These are phyloP conservation scores for Limenitis camilla DNA, from an alignment of 2,888 invertebrate species.

Conservation along the genomic window DNA sequence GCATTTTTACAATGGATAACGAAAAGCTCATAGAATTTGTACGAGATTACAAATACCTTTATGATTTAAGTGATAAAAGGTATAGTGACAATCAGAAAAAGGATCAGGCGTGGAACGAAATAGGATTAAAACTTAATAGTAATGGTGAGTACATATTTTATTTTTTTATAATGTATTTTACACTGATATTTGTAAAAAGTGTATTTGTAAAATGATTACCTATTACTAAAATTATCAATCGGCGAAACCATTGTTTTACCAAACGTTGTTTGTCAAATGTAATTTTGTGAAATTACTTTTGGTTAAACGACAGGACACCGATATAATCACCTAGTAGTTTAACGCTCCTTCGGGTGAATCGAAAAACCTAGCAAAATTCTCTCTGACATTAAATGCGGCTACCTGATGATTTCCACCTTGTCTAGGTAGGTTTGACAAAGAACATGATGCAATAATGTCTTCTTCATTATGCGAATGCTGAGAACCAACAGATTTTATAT, in stretches of 20 bases:
- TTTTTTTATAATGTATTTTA: background rate
- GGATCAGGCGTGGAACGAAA: constrained; percentile 5
- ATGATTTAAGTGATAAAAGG: constrained; percentile 4
- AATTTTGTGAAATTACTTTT: background rate
- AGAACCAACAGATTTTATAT: background rate
- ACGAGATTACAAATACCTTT: constrained; percentile 2
- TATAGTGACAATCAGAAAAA: constrained; percentile 5
- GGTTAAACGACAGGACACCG: background rate
- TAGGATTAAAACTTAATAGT: constrained; percentile 4
- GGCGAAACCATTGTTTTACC: background rate
- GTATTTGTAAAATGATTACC: background rate
- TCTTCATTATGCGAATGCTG: background rate
- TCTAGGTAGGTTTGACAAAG: background rate
- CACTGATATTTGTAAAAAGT: background rate
- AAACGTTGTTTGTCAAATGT: background rate
- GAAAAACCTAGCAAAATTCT: constrained; percentile 2
- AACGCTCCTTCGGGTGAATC: background rate
- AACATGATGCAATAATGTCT: no score
- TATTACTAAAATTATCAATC: background rate
- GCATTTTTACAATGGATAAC: constrained; percentile 1
- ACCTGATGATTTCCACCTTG: background rate
- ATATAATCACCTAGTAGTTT: background rate
- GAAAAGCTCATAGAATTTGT: constrained; percentile 2
- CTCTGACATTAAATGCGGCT: background rate
- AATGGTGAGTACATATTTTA: constrained; percentile 1